A percentile compares a stretch with the other conserved stretches of the same genome.
phyloP scores from a whole-genome alignment of 2,888 invertebrate genomes.

The Trachelus stipa region DNA sequence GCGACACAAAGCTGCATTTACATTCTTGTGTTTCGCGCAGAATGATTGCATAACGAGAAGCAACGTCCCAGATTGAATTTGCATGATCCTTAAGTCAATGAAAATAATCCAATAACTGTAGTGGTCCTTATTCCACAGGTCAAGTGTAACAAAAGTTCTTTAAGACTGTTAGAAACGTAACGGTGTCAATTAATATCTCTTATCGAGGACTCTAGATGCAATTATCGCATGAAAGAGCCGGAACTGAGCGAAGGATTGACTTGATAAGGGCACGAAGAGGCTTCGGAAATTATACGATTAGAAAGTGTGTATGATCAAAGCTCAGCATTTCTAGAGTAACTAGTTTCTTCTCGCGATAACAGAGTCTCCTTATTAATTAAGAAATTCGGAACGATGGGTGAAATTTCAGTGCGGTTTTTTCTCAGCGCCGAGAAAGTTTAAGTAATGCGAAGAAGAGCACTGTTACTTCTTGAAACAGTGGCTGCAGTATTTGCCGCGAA shows the following conservation, averaged over 20 bases:
- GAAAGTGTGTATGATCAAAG: background rate
- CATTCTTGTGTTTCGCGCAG: background rate
- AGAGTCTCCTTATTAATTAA: background rate
- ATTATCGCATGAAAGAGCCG: too few species aligned
- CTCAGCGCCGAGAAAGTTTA: background rate
- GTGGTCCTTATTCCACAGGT: background rate
- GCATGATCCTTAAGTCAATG: background rate
- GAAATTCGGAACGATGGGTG: background rate
- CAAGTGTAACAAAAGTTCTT: background rate
- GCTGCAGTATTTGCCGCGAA: background rate
- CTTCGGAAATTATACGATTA: background rate
- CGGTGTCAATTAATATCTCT: background rate
- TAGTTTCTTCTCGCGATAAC: background rate
- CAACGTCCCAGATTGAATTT: background rate
- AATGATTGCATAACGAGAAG: background rate
- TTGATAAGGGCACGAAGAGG: background rate
- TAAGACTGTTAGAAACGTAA: background rate
- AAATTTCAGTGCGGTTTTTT: background rate
- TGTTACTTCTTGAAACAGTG: background rate
- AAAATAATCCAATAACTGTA: background rate
- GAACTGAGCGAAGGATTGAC: too few species aligned
- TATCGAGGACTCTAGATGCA: background rate
- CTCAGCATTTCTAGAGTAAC: background rate
- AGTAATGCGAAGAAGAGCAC: background rate
- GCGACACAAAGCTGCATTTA: background rate